A percentile compares a stretch with the other conserved stretches of the same genome.
phyloP scores from a whole-genome alignment of 2,797 vertebrate genomes.

The Eidolon dupreanum region DNA sequence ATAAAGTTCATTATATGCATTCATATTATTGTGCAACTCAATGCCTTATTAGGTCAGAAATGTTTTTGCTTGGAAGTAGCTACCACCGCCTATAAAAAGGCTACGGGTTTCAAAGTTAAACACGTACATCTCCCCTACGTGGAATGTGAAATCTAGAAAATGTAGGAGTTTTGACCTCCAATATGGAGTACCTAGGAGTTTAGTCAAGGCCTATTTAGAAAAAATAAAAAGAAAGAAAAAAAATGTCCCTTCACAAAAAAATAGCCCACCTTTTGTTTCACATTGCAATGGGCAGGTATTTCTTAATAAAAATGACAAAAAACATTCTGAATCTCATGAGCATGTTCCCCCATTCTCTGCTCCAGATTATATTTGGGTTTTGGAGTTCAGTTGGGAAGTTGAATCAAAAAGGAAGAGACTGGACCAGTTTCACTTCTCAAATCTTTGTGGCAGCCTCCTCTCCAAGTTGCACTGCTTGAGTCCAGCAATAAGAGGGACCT shows the following conservation, averaged over 20 bases:
- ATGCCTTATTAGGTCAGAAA: background rate
- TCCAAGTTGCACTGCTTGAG: background rate
- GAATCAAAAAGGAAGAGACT: background rate
- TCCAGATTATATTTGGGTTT: background rate
- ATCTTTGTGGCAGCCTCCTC: background rate
- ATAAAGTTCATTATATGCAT: rapidly evolving
- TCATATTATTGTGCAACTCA: rapidly evolving
- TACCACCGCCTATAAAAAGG: background rate
- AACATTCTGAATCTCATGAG: background rate
- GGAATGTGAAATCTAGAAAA: background rate
- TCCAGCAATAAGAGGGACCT: rapidly evolving
- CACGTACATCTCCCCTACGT: rapidly evolving
- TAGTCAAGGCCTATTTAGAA: background rate
- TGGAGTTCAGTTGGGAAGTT: background rate
- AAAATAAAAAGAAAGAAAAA: background rate
- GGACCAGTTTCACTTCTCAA: background rate
- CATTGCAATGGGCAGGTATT: background rate
- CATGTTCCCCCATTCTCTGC: background rate
- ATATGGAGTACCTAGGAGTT: background rate
- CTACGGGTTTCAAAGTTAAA: background rate
- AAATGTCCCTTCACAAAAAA: background rate
- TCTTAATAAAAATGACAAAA: background rate
- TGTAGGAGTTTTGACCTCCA: background rate
- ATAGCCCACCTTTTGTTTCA: background rate
- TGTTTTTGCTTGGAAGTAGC: background rate